Conservation (phyloP, 2,888 invertebrate genomes). For the Norana najaformis region DNA sequence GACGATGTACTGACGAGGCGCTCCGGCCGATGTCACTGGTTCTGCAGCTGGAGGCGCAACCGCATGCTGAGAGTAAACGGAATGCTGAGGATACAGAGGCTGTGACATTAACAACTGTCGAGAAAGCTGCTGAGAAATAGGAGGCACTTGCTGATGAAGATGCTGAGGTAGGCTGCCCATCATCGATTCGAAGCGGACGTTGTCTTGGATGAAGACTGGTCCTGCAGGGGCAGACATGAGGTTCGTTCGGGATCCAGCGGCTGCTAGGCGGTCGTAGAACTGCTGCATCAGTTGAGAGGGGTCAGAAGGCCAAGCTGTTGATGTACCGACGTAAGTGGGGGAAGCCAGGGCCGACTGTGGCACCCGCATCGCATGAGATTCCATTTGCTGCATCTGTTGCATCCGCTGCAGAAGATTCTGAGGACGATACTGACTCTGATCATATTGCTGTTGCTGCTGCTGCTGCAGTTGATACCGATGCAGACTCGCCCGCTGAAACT, state of each 20-base stretch:
- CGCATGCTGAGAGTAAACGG: background rate
- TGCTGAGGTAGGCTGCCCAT: background rate
- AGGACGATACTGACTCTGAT: background rate
- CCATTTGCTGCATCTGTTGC: background rate
- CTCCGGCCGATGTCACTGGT: background rate
- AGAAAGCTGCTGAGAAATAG: background rate
- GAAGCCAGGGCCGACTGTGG: background rate
- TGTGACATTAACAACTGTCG: background rate
- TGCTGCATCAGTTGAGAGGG: constrained; percentile 7
- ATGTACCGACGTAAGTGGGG: background rate
- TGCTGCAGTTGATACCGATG: background rate
- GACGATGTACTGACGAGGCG: background rate
- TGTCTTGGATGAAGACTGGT: background rate
- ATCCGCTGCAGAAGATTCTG: background rate
- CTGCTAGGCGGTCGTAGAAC: background rate
- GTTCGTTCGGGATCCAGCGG: background rate
- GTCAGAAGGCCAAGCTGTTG: background rate
- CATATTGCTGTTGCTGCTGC: background rate
- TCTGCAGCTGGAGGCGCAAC: background rate
- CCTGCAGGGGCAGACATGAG: background rate
- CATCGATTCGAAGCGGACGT: background rate
- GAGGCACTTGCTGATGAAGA: background rate
- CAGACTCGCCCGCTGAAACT: background rate
- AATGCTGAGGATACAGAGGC: background rate
- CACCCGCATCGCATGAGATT: background rate